Evolutionary conservation across 2,888 invertebrate genomes (phyloP).

Genomic region (Aradus depressus): DNA sequence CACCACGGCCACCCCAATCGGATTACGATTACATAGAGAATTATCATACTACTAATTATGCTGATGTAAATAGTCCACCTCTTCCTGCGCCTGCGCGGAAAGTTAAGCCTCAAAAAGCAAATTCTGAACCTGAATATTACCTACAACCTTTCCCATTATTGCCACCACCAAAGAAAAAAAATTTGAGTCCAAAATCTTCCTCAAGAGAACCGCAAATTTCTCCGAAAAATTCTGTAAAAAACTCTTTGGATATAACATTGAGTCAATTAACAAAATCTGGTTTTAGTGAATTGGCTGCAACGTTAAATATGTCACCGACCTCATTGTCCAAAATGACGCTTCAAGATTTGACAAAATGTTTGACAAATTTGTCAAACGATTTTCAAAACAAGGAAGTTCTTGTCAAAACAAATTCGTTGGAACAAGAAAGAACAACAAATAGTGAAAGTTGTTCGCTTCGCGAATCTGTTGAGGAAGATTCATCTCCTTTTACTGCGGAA

Average conservation of each 20-base stretch:
- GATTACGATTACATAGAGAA: conserved; percentile 47
- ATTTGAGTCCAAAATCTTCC: conserved; percentile 19
- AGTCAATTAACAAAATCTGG: conserved; percentile 71
- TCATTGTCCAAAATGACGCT: conserved; percentile 76
- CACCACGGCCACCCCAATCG: conserved; percentile 50
- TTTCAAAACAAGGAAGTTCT: conserved; percentile 39
- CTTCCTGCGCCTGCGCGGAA: conserved; percentile 50
- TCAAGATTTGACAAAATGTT: conserved; percentile 71
- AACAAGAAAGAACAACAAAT: conserved; percentile 27
- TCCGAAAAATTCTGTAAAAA: conserved; percentile 21
- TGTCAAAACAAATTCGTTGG: conserved; percentile 34
- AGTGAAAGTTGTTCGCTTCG: conserved; percentile 31
- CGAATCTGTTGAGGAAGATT: conserved; percentile 32
- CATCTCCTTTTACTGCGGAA: conserved; percentile 40
- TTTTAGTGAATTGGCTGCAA: conserved; percentile 64
- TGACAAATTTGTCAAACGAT: conserved; percentile 46
- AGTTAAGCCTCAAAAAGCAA: conserved; percentile 35
- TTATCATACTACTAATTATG: conserved; percentile 37
- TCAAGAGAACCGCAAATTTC: conserved; percentile 1
- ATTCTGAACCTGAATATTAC: conserved; percentile 39
- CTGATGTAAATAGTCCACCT: conserved; percentile 43
- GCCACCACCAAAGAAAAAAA: conserved; percentile 39
- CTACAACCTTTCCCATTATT: conserved; percentile 51
- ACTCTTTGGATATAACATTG: conserved; percentile 60
- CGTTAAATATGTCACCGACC: conserved; percentile 62